Evolutionary conservation across 2,113 vertebrate species (phyloP), one percentile per base, ranked within the genome.

Genomic region (Taxidea taxus): DNA sequence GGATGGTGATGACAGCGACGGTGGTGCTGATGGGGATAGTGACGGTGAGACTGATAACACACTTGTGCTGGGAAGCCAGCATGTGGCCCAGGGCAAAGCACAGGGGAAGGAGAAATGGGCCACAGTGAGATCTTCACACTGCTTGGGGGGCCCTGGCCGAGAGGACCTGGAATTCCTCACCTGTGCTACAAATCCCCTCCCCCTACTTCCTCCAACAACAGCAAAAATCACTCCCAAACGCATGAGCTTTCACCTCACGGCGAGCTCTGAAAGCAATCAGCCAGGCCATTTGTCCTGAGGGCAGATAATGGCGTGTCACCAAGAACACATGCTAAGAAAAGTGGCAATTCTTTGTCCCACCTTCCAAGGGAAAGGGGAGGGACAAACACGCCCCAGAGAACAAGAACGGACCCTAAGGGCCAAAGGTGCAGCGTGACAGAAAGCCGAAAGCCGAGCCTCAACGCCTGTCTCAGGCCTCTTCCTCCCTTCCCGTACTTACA

Each of bases 1-100:
- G n/a, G 14, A 3, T n/a, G 51, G 18, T 16, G 16, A 15, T 54
- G 23, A 2, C 6, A 34, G 1, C 4, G 16, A 0, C 25, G 20
- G 20, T 37, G 16, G 34, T 66, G 18, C 15, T 42, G 60, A 16
- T 20, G 18, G n/a, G n/a, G n/a, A n/a, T 6, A 31, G n/a, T 72
- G 68, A 31, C 6, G 27, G 1, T 11, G 51, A n/a, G 4, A 27
- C 23, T 3, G 37, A 39, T 10, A 25, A n/a, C 29, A 58, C 6
- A 27, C 37, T 0, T 64, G 56, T 12, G 2, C 72, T 51, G 44
- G 66, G 54, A 60, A 94, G 39, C 9, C 23, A 23, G 47, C n/a
- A 47, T 34, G 27, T 9, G 47, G 77, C 75, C 62, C 47, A 39
- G 47, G 7, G 86, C 51, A 87, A 66, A 54, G 21, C 81, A 54